phyloP scores from a whole-genome alignment of 2,888 invertebrate species.

The Entomobrya proxima region DNA sequence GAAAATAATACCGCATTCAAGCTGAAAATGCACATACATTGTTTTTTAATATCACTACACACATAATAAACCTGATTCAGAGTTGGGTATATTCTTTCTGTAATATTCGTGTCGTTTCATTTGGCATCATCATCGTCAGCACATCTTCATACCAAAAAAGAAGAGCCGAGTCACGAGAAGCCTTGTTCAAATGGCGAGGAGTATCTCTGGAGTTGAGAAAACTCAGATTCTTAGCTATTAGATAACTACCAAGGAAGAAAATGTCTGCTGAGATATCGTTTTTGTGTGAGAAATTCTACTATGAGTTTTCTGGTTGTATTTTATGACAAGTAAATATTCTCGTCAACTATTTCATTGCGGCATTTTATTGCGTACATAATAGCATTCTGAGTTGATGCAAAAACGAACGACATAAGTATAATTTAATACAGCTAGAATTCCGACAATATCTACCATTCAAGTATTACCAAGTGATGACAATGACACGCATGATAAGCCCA shows the following conservation, averaged over 20 bases:
- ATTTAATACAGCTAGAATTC: not conserved
- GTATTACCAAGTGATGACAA: not conserved
- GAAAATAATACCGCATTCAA: conserved; percentile 50
- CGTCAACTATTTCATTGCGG: not conserved
- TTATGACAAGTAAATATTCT: conserved; percentile 10
- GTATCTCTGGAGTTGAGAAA: conserved; percentile 20
- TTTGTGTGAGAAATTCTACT: not conserved
- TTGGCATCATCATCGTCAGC: not conserved
- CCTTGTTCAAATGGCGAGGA: conserved; percentile 13
- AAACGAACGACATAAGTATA: not conserved
- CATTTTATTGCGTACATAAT: not conserved
- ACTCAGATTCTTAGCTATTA: conserved; percentile 16
- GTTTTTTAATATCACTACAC: not conserved
- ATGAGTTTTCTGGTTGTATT: not conserved
- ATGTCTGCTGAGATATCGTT: not conserved
- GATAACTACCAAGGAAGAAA: conserved; percentile 14
- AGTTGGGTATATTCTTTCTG: not conserved
- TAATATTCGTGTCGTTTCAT: conserved; percentile 15
- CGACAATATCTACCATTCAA: not conserved
- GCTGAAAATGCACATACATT: not conserved
- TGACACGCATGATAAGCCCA: conserved; percentile 26
- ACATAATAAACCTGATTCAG: not conserved
- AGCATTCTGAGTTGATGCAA: too few species aligned
- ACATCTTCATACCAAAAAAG: conserved; percentile 3
- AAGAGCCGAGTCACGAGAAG: conserved; percentile 26